Evolutionary conservation across 1,140 invertebrate genomes (phyloP).

Genomic region (Aphis craccivora): DNA sequence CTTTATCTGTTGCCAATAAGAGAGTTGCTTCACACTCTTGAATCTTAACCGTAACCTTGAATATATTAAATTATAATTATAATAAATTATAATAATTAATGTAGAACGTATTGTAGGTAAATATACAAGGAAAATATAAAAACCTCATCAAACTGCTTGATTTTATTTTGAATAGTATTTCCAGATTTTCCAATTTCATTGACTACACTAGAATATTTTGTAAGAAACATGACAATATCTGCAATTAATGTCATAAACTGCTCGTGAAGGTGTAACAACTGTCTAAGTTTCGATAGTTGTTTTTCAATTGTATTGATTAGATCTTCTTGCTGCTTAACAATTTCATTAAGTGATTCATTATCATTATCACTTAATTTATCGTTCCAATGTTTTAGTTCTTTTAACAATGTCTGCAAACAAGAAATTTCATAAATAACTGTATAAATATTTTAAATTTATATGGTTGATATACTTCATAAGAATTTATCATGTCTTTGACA

Average conservation of each 20-base stretch:
- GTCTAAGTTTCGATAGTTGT: conserved; percentile 78
- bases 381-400: conserved; percentile 82
- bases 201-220: conserved; percentile 86
- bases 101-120: neutral
- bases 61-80: neutral
- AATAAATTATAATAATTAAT: neutral
- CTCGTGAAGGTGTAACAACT: conserved; percentile 80
- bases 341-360: conserved; percentile 75
- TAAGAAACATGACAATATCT: conserved; percentile 86
- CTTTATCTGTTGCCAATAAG: conserved; percentile 87
- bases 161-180: conserved; percentile 83
- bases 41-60: conserved; percentile 76
- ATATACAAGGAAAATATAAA: conserved; percentile 38
- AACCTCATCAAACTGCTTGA: conserved; percentile 84
- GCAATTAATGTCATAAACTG: conserved; percentile 85
- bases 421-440: conserved; percentile 25
- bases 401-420: conserved; percentile 70
- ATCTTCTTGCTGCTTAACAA: conserved; percentile 83
- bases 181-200: conserved; percentile 83
- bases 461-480: conserved; percentile 71
- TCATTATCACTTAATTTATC: conserved; percentile 80
- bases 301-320: conserved; percentile 82
- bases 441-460: neutral
- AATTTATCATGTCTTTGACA: conserved; percentile 77
- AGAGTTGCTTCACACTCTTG: conserved; percentile 88